These are phyloP conservation scores for Papilio glaucus DNA, from an alignment of 1,140 invertebrate genomes.

Conservation along the genomic window DNA sequence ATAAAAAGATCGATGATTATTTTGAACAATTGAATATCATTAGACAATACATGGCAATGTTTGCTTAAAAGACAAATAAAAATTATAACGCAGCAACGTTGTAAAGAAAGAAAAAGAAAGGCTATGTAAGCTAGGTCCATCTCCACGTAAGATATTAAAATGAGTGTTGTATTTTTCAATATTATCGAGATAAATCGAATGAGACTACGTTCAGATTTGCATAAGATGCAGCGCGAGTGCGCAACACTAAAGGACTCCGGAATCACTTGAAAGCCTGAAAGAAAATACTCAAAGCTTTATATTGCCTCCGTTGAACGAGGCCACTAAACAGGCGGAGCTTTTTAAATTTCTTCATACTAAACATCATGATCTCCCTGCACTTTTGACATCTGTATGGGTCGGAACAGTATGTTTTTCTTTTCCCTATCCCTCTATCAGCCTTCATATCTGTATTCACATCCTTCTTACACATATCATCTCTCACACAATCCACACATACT, in stretches of 20 bases:
- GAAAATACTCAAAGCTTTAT: constrained; percentile 80
- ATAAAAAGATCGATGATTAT: no score
- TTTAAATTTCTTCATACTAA: not conserved
- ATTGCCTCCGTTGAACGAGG: constrained; percentile 62
- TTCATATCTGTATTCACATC: no score
- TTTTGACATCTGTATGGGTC: no score
- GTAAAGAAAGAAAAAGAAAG: not conserved
- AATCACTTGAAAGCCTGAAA: constrained; percentile 76
- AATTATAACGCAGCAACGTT: not conserved
- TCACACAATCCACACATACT: no score
- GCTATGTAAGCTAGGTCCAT: not conserved
- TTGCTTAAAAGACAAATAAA: not conserved
- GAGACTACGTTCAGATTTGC: constrained; percentile 11
- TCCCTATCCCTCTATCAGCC: no score
- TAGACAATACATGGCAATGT: no score
- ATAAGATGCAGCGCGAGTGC: constrained; percentile 57
- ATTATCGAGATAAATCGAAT: constrained; percentile 35
- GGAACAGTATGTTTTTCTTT: no score
- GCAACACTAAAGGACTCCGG: constrained; percentile 69
- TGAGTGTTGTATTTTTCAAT: not conserved
- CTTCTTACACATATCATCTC: no score
- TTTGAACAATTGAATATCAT: no score
- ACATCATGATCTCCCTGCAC: no score
- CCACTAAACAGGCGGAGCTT: constrained; percentile 42
- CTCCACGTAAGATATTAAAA: not conserved